Percentiles rank a stretch among this genome's conserved stretches.
Evolutionary conservation across 2,888 invertebrate genomes (phyloP).

Genomic region (Esperia sulphurella): DNA sequence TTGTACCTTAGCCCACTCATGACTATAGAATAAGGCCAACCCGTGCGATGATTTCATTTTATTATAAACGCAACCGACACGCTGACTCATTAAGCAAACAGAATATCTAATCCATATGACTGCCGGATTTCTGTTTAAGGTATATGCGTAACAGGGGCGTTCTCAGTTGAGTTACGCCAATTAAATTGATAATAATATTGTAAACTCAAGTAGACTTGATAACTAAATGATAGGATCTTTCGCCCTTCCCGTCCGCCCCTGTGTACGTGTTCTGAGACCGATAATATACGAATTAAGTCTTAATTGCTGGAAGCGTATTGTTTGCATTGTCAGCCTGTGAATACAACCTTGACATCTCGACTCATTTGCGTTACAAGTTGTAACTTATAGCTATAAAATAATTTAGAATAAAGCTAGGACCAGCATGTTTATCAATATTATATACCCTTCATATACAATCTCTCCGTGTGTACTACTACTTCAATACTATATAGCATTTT

Average conservation of each 20-base stretch:
- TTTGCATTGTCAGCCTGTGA: neutral
- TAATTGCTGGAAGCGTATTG: neutral
- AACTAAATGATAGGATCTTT: too few species aligned
- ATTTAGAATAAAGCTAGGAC: conserved; percentile 64
- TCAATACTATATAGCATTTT: conserved; percentile 9
- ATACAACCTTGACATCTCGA: conserved; percentile 8
- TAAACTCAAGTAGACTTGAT: too few species aligned
- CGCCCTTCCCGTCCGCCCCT: too few species aligned
- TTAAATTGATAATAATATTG: too few species aligned
- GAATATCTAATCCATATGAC: neutral
- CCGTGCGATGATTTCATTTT: conserved; percentile 10
- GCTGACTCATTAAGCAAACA: conserved; percentile 9
- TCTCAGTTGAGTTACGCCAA: too few species aligned
- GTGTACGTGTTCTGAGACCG: neutral
- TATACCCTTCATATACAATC: conserved; percentile 6
- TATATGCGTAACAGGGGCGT: too few species aligned
- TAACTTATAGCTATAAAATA: conserved; percentile 41
- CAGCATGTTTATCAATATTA: conserved; percentile 38
- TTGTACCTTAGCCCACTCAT: conserved; percentile 18
- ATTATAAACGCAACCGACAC: conserved; percentile 6
- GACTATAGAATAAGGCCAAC: conserved; percentile 37
- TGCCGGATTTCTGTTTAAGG: neutral
- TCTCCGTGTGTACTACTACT: neutral
- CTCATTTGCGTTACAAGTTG: conserved; percentile 17
- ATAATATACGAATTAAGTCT: neutral